A percentile compares a stretch with the other conserved stretches of the same genome.
These are phyloP conservation scores for Tipula unca DNA, from an alignment of 2,888 invertebrate genomes.

Conservation along the genomic window DNA sequence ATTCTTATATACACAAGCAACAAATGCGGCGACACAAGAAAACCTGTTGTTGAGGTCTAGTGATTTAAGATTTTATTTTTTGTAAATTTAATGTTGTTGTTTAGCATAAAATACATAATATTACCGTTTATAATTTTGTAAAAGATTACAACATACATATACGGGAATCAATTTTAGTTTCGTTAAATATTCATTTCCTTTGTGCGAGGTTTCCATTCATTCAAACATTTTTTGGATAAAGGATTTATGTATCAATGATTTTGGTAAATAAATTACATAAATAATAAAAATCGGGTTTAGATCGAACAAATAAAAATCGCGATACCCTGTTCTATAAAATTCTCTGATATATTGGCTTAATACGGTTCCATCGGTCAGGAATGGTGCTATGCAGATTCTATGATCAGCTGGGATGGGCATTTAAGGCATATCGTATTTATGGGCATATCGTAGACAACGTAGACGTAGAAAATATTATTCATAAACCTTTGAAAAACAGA, in stretches of 20 bases:
- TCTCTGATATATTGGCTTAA: too few species aligned
- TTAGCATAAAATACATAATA: conserved; percentile 14
- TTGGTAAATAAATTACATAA: too few species aligned
- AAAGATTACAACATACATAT: background rate
- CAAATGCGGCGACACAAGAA: background rate
- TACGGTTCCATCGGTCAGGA: too few species aligned
- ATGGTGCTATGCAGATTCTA: too few species aligned
- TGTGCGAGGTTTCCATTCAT: background rate
- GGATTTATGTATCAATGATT: background rate
- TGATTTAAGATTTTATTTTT: background rate
- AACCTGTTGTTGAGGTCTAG: background rate
- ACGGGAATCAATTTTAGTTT: background rate
- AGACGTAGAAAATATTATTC: too few species aligned
- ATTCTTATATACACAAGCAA: background rate
- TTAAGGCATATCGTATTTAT: too few species aligned
- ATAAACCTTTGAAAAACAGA: too few species aligned
- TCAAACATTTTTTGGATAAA: background rate
- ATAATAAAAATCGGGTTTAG: too few species aligned
- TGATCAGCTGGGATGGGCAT: too few species aligned
- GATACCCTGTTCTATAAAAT: too few species aligned
- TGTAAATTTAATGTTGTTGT: background rate
- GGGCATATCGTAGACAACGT: too few species aligned
- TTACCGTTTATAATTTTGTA: background rate
- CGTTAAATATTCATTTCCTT: background rate
- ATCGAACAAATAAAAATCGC: too few species aligned